Base-by-base conservation (phyloP, 1,140 invertebrate species). In the Monochamus saltuarius region DNA sequence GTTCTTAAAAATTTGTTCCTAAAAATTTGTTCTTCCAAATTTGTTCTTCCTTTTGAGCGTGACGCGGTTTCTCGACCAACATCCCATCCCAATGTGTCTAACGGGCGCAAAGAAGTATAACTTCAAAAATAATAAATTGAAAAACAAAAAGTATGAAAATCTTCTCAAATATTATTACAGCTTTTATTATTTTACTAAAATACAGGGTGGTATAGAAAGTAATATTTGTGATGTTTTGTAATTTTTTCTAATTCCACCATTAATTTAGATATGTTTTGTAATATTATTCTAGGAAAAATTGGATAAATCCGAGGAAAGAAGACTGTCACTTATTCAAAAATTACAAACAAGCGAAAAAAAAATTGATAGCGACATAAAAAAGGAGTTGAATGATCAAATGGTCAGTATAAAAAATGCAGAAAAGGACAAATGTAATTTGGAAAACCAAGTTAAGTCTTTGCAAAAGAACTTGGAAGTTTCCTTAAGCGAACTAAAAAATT, bases 311-410 rank as follows among this genome's bases (percentile, higher is more conserved):
- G 60, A 62, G 40, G 39, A 60, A 47, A 51, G 43, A 43, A 17
- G 60, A 16, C 40, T 57, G 34, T 61, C 55, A 29, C 50, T 66
- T 42, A 19, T 62, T 4, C 37, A 62, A 42, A 55, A 60, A 54
- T 36, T 65, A 9, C 38, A 61, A 43, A 46, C 61, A 46, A 37
- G 9, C 10, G 56, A 59, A 22, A 14, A 55, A 37, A 59, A 56
- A 14, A n/a, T 14, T 11, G 45, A 62, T 19, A 42, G 17, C 14
- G 52, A 62, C 16, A 10, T 62, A 11, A 37, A 49, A 39, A 50
- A 56, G 0, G 59, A 66, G 34, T 22, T 66, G 7, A 45, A 51
- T 19, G 13, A 37, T 42, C 17, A 42, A 37, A 50, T 56, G 13
- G 14, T 50, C 13, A 50, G 37, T 22, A 40, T 22, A 29, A 29